Conservation (phyloP, 2,888 invertebrate genomes). For the Gibbula magus region DNA sequence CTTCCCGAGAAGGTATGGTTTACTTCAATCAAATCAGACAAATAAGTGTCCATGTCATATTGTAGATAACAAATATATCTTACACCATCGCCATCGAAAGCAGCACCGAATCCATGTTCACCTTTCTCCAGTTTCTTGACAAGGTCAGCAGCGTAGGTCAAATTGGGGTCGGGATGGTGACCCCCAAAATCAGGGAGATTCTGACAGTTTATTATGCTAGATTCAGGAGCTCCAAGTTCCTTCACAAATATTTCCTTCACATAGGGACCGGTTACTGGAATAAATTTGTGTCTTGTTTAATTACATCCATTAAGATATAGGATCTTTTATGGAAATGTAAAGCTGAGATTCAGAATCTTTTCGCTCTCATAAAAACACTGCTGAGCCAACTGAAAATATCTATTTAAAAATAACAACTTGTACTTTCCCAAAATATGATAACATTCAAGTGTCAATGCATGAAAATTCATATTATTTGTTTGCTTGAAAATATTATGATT, state of each 20-base stretch:
- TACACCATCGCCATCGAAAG: conserved; percentile 98
- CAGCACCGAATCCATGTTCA: conserved; percentile 89
- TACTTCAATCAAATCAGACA: neutral
- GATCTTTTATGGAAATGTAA: too few species aligned
- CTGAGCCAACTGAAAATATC: neutral
- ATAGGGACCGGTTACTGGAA: conserved; percentile 95
- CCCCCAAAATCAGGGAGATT: conserved; percentile 97
- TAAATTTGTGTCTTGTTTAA: neutral
- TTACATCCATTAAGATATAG: too few species aligned
- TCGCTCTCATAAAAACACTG: too few species aligned
- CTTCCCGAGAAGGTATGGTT: neutral
- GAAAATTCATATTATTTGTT: too few species aligned
- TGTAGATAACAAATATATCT: conserved; percentile 41
- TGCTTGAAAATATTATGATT: too few species aligned
- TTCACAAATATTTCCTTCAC: conserved; percentile 90
- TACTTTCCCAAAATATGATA: too few species aligned
- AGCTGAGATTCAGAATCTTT: too few species aligned
- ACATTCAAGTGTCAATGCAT: too few species aligned
- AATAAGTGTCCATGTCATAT: too few species aligned
- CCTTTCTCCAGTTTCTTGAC: conserved; percentile 82
- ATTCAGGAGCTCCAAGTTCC: conserved; percentile 85
- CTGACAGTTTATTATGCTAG: conserved; percentile 84
- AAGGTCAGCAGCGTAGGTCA: conserved; percentile 89
- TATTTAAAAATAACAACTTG: too few species aligned
- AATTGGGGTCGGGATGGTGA: conserved; percentile 95